A percentile compares a stretch with the other conserved stretches of the same genome.
Evolutionary conservation across 2,888 invertebrate genomes (phyloP).

Genomic region (Melanophora roralis): DNA sequence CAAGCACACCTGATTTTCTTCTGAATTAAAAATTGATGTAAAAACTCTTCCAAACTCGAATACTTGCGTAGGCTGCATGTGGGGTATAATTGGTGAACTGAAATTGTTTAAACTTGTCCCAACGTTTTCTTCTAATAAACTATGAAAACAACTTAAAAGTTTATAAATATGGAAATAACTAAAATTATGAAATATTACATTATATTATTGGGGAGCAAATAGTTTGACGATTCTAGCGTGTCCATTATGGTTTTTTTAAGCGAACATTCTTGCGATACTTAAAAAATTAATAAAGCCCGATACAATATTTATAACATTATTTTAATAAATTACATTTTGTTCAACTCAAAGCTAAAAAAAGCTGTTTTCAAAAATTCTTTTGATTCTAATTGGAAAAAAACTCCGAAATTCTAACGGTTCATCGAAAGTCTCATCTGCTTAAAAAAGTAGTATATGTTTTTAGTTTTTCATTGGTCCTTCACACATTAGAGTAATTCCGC

Average conservation of each 20-base stretch:
- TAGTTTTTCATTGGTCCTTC: no score
- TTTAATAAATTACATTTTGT: no score
- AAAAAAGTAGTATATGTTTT: not conserved
- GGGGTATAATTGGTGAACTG: constrained; percentile 46
- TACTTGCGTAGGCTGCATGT: not conserved
- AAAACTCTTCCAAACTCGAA: constrained; percentile 18
- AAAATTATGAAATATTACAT: no score
- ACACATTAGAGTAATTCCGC: no score
- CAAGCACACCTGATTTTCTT: constrained; percentile 48
- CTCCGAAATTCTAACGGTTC: constrained; percentile 10
- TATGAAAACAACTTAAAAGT: not conserved
- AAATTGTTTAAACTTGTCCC: not conserved
- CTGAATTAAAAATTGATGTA: constrained; percentile 30
- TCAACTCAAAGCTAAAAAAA: no score
- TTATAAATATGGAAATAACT: no score
- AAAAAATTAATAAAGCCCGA: no score
- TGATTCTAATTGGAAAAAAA: no score
- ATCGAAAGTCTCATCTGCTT: not conserved
- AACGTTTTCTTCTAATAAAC: constrained; percentile 10
- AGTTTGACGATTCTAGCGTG: not conserved
- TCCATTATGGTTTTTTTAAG: constrained; percentile 21
- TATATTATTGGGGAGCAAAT: constrained; percentile 5
- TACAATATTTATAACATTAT: no score
- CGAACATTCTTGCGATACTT: not conserved
- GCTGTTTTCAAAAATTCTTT: no score